A percentile compares a stretch with the other conserved stretches of the same genome.
Conservation (phyloP, 2,113 vertebrate species). For the Oreochromis niloticus region DNA sequence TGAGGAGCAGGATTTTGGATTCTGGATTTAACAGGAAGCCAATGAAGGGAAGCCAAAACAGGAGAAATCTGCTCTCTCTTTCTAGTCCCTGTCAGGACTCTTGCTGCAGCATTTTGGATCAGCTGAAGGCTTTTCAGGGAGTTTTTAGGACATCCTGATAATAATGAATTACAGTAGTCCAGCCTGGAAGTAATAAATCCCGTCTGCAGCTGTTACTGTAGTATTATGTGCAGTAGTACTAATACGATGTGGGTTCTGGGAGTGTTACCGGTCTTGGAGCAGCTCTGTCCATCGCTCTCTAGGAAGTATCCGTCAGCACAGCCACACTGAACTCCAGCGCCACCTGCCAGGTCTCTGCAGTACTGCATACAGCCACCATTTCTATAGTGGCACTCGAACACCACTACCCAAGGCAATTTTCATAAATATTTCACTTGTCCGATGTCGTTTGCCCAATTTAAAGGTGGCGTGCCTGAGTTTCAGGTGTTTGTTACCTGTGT, state of each 20-base stretch:
- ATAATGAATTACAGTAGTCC: background rate
- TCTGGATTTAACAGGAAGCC: background rate
- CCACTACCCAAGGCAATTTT: background rate
- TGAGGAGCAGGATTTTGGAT: background rate
- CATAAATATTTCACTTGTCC: background rate
- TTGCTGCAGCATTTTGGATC: background rate
- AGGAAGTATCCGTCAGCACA: slow-evolving; percentile 49
- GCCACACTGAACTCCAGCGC: slow-evolving; percentile 39
- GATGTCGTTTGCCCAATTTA: background rate
- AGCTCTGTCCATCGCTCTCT: slow-evolving; percentile 27
- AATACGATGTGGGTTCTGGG: background rate
- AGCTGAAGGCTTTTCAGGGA: accelerated
- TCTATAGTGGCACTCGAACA: slow-evolving; percentile 66
- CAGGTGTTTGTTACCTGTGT: slow-evolving; percentile 15
- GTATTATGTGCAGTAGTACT: background rate
- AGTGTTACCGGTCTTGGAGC: slow-evolving; percentile 19
- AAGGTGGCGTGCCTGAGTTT: background rate
- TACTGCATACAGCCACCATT: slow-evolving; percentile 77
- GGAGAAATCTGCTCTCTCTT: background rate
- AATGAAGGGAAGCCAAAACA: background rate
- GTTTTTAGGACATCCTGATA: accelerated
- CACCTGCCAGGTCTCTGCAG: slow-evolving; percentile 57
- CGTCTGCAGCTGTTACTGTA: accelerated
- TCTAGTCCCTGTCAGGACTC: background rate
- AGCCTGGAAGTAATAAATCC: background rate